These are phyloP conservation scores for Atethmia centrago DNA, from an alignment of 2,888 invertebrate species.

Conservation along the genomic window DNA sequence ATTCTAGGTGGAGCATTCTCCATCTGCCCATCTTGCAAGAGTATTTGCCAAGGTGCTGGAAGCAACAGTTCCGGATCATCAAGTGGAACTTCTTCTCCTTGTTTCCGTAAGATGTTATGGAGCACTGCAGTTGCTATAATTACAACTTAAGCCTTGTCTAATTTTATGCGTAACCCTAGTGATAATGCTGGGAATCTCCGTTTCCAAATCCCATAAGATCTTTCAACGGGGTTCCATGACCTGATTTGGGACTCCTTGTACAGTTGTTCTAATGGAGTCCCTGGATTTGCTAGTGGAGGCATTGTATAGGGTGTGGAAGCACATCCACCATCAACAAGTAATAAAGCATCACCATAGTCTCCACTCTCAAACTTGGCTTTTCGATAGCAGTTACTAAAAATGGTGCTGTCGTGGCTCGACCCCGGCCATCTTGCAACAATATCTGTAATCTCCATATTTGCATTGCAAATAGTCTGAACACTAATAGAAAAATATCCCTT, in stretches of 20 bases:
- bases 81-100: background rate
- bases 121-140: no score
- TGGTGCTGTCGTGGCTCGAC: background rate
- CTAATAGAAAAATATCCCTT: background rate
- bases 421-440: conserved; percentile 2
- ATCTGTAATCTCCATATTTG: background rate
- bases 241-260: no score
- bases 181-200: no score
- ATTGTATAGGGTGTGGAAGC: background rate
- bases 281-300: background rate
- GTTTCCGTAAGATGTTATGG: no score
- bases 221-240: no score
- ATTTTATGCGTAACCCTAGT: no score
- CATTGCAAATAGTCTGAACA: background rate
- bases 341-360: background rate
- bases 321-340: background rate
- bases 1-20: background rate
- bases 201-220: no score
- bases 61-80: background rate
- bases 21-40: background rate
- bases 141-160: no score
- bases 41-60: background rate
- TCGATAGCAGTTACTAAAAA: background rate
- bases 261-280: background rate
- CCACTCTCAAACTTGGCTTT: background rate